phyloP scores from a whole-genome alignment of 2,797 vertebrate species.

The Neoniphon sammara region DNA sequence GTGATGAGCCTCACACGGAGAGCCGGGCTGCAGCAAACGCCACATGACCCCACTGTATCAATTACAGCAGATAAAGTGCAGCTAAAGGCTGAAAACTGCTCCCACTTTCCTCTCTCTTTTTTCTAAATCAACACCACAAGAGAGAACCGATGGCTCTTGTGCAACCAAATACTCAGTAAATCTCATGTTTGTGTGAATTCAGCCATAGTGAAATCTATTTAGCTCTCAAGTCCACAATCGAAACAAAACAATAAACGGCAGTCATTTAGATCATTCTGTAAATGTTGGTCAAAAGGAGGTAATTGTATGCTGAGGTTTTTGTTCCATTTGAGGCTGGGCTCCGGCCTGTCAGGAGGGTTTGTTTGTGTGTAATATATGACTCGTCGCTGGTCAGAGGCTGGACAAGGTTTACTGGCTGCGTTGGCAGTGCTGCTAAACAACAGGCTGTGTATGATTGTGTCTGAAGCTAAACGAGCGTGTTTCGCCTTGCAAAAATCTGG shows the following conservation, averaged over 20 bases:
- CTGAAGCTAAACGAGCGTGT: slow-evolving; percentile 21
- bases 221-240: slow-evolving; percentile 12
- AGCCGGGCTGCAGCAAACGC: slow-evolving; percentile 17
- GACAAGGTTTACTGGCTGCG: slow-evolving; percentile 22
- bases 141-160: not conserved
- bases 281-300: slow-evolving; percentile 24
- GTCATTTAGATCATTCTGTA: slow-evolving; percentile 16
- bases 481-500: slow-evolving; percentile 29
- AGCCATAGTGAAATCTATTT: not conserved
- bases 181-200: not conserved
- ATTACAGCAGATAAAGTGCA: slow-evolving; percentile 15
- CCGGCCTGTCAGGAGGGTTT: slow-evolving; percentile 13
- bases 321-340: slow-evolving; percentile 26
- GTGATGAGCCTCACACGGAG: slow-evolving; percentile 4
- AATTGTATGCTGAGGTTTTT: slow-evolving; percentile 26
- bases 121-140: not conserved
- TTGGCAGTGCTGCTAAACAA: slow-evolving; percentile 26
- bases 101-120: not conserved
- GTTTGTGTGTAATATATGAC: slow-evolving; percentile 38
- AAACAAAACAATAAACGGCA: slow-evolving; percentile 32
- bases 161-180: not conserved
- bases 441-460: not conserved
- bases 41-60: slow-evolving; percentile 5
- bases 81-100: slow-evolving; percentile 9
- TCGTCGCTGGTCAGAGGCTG: slow-evolving; percentile 29